phyloP scores from a whole-genome alignment of 2,888 invertebrate species.

The Pherbina coryleti region DNA sequence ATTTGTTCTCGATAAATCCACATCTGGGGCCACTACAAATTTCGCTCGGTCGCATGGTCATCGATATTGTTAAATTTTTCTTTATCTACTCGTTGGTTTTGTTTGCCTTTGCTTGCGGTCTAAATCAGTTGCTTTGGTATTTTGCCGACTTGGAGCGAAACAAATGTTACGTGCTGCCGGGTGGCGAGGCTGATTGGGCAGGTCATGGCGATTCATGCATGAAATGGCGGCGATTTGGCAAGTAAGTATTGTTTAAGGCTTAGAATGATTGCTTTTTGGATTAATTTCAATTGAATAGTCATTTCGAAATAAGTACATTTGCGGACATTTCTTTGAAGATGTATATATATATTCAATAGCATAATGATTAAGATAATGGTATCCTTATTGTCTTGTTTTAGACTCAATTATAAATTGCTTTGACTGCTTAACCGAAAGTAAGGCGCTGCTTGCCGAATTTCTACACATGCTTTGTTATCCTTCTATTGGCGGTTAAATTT shows the following conservation, averaged over 20 bases:
- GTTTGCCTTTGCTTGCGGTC: slow-evolving; percentile 92
- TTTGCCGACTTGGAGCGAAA: slow-evolving; percentile 87
- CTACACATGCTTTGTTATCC: no score
- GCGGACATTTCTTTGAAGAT: not conserved
- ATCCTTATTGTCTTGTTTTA: no score
- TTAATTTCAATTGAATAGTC: no score
- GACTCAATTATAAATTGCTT: no score
- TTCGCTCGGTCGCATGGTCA: slow-evolving; percentile 89
- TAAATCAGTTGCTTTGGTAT: slow-evolving; percentile 95
- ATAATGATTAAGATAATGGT: no score
- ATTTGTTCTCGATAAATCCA: slow-evolving; percentile 93
- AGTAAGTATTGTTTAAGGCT: slow-evolving; percentile 73
- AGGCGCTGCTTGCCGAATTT: no score
- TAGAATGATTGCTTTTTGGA: not conserved
- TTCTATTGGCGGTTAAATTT: no score
- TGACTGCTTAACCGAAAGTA: no score
- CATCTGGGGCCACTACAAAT: slow-evolving; percentile 93
- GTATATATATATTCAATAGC: not conserved
- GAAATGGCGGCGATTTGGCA: slow-evolving; percentile 88
- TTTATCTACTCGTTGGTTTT: slow-evolving; percentile 89
- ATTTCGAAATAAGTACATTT: not conserved
- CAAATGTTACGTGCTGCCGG: slow-evolving; percentile 80
- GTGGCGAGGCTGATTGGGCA: slow-evolving; percentile 82
- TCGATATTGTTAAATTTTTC: slow-evolving; percentile 93
- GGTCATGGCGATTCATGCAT: slow-evolving; percentile 82